A percentile compares a stretch with the other conserved stretches of the same genome.
Evolutionary conservation across 2,888 invertebrate genomes (phyloP).

Genomic region (Drosophila parthenogenetica): DNA sequence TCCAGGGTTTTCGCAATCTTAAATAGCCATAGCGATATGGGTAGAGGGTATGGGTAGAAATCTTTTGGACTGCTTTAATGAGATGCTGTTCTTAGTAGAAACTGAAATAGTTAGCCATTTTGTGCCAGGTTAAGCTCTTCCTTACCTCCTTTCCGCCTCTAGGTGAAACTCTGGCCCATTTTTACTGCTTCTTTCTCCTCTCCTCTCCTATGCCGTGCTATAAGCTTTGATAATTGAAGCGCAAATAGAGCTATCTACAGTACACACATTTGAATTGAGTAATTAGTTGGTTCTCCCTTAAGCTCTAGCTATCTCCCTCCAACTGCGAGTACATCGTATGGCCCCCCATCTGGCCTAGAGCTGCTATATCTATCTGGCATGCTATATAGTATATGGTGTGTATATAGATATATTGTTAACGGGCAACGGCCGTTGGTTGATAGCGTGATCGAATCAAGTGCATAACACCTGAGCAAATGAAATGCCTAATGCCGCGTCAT

Average conservation of each 20-base stretch:
- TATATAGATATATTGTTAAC: conserved; percentile 22
- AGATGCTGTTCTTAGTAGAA: conserved; percentile 1
- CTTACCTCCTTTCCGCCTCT: too few species aligned
- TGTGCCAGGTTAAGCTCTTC: conserved; percentile 8
- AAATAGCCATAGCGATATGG: too few species aligned
- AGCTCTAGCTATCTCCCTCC: background rate
- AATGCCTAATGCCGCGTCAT: conserved; percentile 68
- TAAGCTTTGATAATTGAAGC: conserved; percentile 61
- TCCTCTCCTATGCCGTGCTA: conserved; percentile 13
- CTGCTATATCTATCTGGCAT: background rate
- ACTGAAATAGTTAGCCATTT: conserved; percentile 41
- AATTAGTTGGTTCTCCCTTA: conserved; percentile 38
- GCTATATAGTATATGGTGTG: conserved; percentile 8
- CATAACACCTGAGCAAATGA: conserved; percentile 83
- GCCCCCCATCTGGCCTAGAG: conserved; percentile 28
- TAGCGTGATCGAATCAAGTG: conserved; percentile 76
- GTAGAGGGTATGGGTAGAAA: too few species aligned
- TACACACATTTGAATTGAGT: conserved; percentile 54
- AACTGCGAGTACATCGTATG: conserved; percentile 33
- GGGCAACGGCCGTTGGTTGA: conserved; percentile 68
- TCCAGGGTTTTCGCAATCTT: background rate
- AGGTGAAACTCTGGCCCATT: background rate
- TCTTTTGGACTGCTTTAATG: background rate
- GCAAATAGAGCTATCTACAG: conserved; percentile 52
- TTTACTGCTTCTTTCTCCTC: background rate